phyloP scores from a whole-genome alignment of 2,113 vertebrate species.

The Nicator chloris region DNA sequence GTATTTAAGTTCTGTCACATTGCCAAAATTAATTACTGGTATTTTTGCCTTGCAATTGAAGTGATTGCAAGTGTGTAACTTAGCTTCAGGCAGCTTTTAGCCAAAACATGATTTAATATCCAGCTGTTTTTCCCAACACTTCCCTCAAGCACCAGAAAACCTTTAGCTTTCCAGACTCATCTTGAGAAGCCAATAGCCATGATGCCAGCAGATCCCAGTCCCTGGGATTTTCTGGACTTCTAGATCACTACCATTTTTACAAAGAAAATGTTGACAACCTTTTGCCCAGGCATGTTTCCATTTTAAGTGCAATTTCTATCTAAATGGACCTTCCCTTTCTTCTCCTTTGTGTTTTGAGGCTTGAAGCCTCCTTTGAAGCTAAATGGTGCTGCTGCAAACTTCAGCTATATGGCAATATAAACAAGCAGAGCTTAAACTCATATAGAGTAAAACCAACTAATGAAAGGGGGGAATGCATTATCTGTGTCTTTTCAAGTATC shows the following conservation, averaged over 20 bases:
- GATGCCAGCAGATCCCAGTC: neutral
- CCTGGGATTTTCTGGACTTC: neutral
- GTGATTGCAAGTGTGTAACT: slow-evolving; percentile 17
- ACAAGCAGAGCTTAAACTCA: neutral
- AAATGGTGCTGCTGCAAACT: neutral
- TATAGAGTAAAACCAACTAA: neutral
- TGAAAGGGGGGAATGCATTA: neutral
- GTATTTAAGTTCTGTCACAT: slow-evolving; percentile 10
- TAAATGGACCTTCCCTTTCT: neutral
- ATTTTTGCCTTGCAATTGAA: slow-evolving; percentile 17
- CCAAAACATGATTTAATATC: slow-evolving; percentile 30
- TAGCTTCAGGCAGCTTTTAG: slow-evolving; percentile 19
- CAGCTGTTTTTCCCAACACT: neutral
- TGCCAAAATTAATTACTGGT: slow-evolving; percentile 22
- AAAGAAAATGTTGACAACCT: neutral
- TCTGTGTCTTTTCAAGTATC: neutral
- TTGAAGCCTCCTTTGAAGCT: neutral
- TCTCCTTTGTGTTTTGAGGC: neutral
- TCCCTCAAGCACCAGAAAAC: neutral
- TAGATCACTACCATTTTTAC: neutral
- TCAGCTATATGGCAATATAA: neutral
- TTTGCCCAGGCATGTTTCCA: neutral
- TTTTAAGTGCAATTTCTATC: neutral
- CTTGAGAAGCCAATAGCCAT: neutral
- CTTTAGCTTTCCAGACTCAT: neutral